phyloP scores from a whole-genome alignment of 1,140 invertebrate species.

The Mya arenaria region DNA sequence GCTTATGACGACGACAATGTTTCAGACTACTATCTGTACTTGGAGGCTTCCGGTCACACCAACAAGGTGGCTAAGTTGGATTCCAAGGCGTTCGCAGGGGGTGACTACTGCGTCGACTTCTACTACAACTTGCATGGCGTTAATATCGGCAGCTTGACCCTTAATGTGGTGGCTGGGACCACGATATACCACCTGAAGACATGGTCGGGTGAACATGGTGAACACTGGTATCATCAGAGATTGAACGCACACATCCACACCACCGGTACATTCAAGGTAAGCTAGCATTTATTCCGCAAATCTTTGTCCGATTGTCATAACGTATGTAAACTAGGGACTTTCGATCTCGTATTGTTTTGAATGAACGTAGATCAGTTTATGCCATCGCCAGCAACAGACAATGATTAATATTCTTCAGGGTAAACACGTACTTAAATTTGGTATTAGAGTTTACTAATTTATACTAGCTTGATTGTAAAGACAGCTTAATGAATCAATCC shows the following conservation, averaged over 20 bases:
- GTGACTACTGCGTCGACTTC: constrained; percentile 67
- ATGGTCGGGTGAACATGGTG: constrained; percentile 60
- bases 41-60: constrained; percentile 61
- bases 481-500: not conserved
- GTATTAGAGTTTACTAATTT: not conserved
- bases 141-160: constrained; percentile 59
- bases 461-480: not conserved
- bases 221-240: constrained; percentile 55
- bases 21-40: constrained; percentile 64
- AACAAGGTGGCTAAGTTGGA: constrained; percentile 55
- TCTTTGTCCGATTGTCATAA: not conserved
- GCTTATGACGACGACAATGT: no score
- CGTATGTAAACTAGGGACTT: not conserved
- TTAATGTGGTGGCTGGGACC: constrained; percentile 37
- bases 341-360: not conserved
- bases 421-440: not conserved
- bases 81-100: constrained; percentile 52
- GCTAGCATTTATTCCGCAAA: not conserved
- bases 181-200: constrained; percentile 38
- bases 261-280: constrained; percentile 53
- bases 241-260: constrained; percentile 60
- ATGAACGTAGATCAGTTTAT: no score
- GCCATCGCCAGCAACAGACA: not conserved
- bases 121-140: constrained; percentile 79
- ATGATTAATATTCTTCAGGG: not conserved